Percentiles rank a stretch among this genome's conserved stretches.
phyloP scores from a whole-genome alignment of 2,113 vertebrate genomes.

The Oxyruncus cristatus region DNA sequence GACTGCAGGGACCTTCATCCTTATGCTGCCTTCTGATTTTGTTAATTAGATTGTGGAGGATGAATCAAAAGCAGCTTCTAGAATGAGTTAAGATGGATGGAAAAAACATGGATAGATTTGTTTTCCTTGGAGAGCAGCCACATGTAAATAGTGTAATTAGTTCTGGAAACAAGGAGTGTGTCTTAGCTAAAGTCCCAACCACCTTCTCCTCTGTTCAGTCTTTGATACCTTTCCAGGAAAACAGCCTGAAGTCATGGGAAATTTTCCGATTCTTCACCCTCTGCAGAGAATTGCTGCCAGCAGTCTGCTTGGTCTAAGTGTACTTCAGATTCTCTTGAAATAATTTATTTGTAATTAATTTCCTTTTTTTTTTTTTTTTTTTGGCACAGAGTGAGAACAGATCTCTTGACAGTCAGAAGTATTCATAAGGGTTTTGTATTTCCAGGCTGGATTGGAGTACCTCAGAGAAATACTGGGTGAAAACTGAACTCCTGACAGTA shows the following conservation, averaged over 20 bases:
- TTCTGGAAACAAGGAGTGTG: conserved; percentile 1
- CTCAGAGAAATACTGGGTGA: not conserved
- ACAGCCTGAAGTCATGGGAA: conserved; percentile 9
- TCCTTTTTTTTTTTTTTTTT: not conserved
- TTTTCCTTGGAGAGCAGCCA: conserved; percentile 22
- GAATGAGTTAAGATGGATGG: not conserved
- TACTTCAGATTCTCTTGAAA: conserved; percentile 2
- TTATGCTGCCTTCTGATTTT: not conserved
- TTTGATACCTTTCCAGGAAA: conserved; percentile 40
- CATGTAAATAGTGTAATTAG: not conserved
- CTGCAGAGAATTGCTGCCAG: not conserved
- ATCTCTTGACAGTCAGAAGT: not conserved
- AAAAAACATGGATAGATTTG: not conserved
- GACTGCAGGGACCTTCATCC: not conserved
- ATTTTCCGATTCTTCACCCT: not conserved
- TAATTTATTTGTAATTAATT: not conserved
- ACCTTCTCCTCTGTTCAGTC: not conserved
- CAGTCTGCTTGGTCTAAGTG: not conserved
- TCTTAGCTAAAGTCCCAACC: not conserved
- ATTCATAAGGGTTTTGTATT: not conserved
- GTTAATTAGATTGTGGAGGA: not conserved
- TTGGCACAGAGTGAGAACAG: not conserved
- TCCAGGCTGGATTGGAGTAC: not conserved
- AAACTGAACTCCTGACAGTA: not conserved
- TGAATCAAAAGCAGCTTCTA: conserved; percentile 2